Percentiles rank a stretch among this genome's conserved stretches.
These are phyloP conservation scores for Hypercompe scribonia DNA, from an alignment of 2,888 invertebrate genomes.

Conservation along the genomic window DNA sequence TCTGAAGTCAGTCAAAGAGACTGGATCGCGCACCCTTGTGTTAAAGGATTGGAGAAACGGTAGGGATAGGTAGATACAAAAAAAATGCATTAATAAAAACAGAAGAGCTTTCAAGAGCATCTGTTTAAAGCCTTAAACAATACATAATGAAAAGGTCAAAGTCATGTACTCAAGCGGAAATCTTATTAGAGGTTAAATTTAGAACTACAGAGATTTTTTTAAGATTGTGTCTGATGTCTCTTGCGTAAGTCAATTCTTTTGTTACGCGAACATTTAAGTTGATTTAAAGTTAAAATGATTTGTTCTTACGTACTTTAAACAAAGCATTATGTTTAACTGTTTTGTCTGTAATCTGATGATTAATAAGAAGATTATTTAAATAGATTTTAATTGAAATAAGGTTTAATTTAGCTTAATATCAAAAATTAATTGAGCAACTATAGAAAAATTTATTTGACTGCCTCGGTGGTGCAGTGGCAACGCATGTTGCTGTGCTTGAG, in stretches of 20 bases:
- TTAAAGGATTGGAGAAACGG: too few species aligned
- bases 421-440: not conserved
- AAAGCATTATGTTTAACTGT: not conserved
- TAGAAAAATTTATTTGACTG: too few species aligned
- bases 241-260: constrained; percentile 45
- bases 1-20: too few species aligned
- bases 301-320: not conserved
- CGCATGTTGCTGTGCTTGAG: too few species aligned
- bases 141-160: constrained; percentile 5
- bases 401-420: not conserved
- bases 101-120: not conserved
- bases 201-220: constrained; percentile 9
- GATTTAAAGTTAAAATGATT: constrained; percentile 8
- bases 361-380: not conserved
- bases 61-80: not conserved
- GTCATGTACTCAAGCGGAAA: not conserved
- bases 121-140: not conserved
- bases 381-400: not conserved
- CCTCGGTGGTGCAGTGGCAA: too few species aligned
- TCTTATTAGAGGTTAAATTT: not conserved
- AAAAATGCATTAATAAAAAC: not conserved
- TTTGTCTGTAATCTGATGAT: not conserved
- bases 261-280: constrained; percentile 9
- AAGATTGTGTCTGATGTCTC: constrained; percentile 39
- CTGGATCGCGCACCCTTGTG: too few species aligned